A percentile compares a stretch with the other conserved stretches of the same genome.
phyloP scores from a whole-genome alignment of 2,888 invertebrate species.

The Drosophila pegasa region DNA sequence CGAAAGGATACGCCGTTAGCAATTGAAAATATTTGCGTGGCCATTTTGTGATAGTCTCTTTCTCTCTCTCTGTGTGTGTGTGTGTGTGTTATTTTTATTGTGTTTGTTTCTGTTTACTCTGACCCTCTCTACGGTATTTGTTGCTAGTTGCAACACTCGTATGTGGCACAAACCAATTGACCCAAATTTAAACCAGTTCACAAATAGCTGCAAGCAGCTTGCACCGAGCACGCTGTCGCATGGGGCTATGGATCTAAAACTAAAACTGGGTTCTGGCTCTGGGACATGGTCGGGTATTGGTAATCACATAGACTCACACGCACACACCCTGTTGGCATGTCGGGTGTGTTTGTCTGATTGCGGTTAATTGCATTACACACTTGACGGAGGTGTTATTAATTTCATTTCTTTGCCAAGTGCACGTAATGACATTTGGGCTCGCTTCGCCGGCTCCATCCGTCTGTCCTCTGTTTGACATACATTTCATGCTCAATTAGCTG shows the following conservation, averaged over 20 bases:
- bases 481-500: constrained; percentile 55
- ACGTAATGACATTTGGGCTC: constrained; percentile 30
- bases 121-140: constrained; percentile 9
- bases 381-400: constrained; percentile 64
- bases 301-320: neutral
- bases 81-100: constrained; percentile 19
- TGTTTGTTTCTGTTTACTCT: constrained; percentile 18
- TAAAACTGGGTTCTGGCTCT: constrained; percentile 8
- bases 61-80: neutral
- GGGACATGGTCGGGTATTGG: constrained; percentile 7
- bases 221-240: constrained; percentile 50
- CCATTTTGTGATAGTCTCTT: constrained; percentile 44
- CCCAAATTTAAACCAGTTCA: constrained; percentile 77
- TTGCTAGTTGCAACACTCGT: constrained; percentile 33
- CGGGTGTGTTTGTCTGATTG: constrained; percentile 43
- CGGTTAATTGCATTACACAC: constrained; percentile 67
- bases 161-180: constrained; percentile 77
- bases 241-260: constrained; percentile 1
- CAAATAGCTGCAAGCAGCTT: constrained; percentile 73
- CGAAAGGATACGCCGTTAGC: constrained; percentile 45
- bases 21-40: constrained; percentile 71
- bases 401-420: constrained; percentile 42
- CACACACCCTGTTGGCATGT: constrained; percentile 4
- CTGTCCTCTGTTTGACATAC: constrained; percentile 32
- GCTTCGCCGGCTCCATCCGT: neutral